phyloP scores from a whole-genome alignment of 2,113 vertebrate genomes.

The Lucifuga dentata region DNA sequence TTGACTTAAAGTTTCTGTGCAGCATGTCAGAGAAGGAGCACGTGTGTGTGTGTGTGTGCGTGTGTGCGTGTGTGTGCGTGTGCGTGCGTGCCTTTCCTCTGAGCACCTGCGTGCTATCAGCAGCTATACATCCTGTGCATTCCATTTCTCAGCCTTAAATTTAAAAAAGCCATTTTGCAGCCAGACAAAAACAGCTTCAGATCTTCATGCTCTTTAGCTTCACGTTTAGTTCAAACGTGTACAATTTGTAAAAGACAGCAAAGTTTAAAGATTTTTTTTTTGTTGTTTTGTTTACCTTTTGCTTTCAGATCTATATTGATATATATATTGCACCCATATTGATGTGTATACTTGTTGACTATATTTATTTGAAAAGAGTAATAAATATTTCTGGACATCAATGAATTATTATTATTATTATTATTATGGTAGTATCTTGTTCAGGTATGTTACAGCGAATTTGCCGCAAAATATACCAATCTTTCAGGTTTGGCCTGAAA shows the following conservation, averaged over 20 bases:
- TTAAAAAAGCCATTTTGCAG: background rate
- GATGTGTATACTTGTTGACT: slow-evolving; percentile 65
- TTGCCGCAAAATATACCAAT: too few species aligned
- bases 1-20: too few species aligned
- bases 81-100: background rate
- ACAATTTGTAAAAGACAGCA: slow-evolving; percentile 37
- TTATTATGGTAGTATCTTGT: too few species aligned
- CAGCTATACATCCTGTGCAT: slow-evolving; percentile 5
- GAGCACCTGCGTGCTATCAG: slow-evolving; percentile 41
- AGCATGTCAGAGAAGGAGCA: background rate
- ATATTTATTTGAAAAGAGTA: slow-evolving; percentile 81
- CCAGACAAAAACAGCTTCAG: background rate
- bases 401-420: too few species aligned
- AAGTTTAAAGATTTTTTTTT: background rate
- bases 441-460: too few species aligned
- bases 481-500: too few species aligned
- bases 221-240: slow-evolving; percentile 17
- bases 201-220: slow-evolving; percentile 3
- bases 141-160: slow-evolving; percentile 69
- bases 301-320: slow-evolving; percentile 18
- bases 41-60: background rate
- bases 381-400: slow-evolving; percentile 75
- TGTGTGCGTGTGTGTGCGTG: slow-evolving; percentile 15
- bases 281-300: background rate
- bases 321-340: slow-evolving; percentile 53